Evolutionary conservation across 2,888 invertebrate genomes (phyloP).

Genomic region (Minunthozetes semirufus): DNA sequence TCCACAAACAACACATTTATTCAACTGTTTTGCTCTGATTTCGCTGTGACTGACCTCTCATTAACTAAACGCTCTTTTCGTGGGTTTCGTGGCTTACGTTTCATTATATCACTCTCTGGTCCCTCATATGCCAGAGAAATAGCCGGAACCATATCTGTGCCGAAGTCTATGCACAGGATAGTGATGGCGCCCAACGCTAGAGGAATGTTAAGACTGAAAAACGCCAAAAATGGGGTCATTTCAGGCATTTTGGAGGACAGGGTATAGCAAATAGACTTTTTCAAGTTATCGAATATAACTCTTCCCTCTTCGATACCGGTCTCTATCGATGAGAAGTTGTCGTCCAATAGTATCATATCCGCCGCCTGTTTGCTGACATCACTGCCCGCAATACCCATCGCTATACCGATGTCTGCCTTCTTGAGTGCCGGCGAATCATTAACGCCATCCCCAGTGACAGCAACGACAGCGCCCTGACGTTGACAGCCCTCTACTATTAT

Average conservation of each 20-base stretch:
- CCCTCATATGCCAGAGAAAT: constrained; percentile 50
- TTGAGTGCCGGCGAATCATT: constrained; percentile 45
- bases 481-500: constrained; percentile 44
- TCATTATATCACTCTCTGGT: constrained; percentile 52
- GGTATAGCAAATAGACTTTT: constrained; percentile 49
- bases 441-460: constrained; percentile 45
- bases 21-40: too few relatives aligned
- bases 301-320: constrained; percentile 51
- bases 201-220: constrained; percentile 48
- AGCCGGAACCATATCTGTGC: constrained; percentile 50
- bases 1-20: background rate
- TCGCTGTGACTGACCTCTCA: too few relatives aligned
- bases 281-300: constrained; percentile 39
- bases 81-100: constrained; percentile 55
- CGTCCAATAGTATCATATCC: constrained; percentile 52
- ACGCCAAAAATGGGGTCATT: constrained; percentile 49
- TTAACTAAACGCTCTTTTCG: too few relatives aligned
- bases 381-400: constrained; percentile 43
- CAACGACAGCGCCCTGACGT: constrained; percentile 43
- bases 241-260: constrained; percentile 50
- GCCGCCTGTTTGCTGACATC: constrained; percentile 50
- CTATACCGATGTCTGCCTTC: constrained; percentile 44
- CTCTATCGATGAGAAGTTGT: constrained; percentile 53
- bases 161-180: constrained; percentile 50
- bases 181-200: constrained; percentile 49